A percentile compares a stretch with the other conserved stretches of the same genome.
Conservation (phyloP, 2,797 vertebrate species). For the Anabas testudineus region DNA sequence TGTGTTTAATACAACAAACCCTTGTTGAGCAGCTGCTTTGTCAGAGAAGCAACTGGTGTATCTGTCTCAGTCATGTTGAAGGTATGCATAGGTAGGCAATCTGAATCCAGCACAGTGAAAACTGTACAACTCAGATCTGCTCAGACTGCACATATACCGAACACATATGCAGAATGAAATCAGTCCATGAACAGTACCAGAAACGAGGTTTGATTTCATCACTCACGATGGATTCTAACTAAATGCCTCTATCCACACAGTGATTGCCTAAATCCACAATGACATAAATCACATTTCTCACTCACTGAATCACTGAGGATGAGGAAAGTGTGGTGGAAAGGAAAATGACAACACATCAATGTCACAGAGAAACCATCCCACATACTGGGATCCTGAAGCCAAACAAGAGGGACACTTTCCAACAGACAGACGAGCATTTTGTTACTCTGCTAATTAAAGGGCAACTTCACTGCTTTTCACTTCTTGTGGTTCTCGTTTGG, state of each 20-base stretch:
- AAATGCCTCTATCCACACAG: background rate
- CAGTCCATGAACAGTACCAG: background rate
- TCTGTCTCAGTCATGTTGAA: background rate
- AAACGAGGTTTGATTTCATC: background rate
- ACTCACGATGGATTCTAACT: background rate
- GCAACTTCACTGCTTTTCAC: too few relatives aligned
- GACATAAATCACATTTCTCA: background rate
- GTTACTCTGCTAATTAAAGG: constrained; percentile 1
- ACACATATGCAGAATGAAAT: background rate
- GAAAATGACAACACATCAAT: background rate
- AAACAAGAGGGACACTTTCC: background rate
- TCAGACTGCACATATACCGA: too few relatives aligned
- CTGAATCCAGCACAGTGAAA: background rate
- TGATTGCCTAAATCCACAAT: background rate
- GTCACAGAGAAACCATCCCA: constrained; percentile 5
- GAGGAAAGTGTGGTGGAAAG: background rate
- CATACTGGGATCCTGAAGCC: background rate
- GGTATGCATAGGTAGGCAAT: background rate
- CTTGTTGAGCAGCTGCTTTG: constrained; percentile 9
- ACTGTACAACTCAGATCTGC: too few relatives aligned
- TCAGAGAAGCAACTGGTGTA: constrained; percentile 16
- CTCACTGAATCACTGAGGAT: background rate
- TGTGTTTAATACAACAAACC: constrained; percentile 14
- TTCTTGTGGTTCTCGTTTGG: too few relatives aligned
- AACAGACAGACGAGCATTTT: background rate